phyloP scores from a whole-genome alignment of 2,888 invertebrate species.

The Lepidonotus clava region DNA sequence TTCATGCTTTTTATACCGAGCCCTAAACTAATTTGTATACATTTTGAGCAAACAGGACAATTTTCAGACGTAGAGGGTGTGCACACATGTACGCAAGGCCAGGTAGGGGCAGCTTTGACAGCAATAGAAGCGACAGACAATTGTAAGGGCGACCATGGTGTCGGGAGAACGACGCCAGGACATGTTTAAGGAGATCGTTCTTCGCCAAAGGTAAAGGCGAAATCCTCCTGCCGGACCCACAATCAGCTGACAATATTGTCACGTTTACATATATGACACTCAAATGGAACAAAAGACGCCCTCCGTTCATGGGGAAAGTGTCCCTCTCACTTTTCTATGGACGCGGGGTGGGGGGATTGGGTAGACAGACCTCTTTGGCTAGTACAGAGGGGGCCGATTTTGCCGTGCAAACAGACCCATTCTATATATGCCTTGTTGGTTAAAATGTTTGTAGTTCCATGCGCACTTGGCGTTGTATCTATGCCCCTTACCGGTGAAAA shows the following conservation, averaged over 20 bases:
- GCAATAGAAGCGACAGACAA: background rate
- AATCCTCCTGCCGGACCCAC: background rate
- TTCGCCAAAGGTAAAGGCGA: background rate
- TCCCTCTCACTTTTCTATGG: too few species aligned
- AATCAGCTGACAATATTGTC: background rate
- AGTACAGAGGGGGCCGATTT: background rate
- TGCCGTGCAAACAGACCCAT: too few species aligned
- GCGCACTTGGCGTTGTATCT: slow-evolving; percentile 1
- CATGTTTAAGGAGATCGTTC: background rate
- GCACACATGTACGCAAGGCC: too few species aligned
- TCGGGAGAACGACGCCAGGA: background rate
- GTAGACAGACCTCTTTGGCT: too few species aligned
- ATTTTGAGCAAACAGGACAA: too few species aligned
- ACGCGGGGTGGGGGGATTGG: too few species aligned
- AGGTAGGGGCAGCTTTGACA: too few species aligned
- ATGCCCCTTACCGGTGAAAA: background rate
- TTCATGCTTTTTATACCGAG: slow-evolving; percentile 22
- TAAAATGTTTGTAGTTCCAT: slow-evolving; percentile 28
- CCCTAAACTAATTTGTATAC: slow-evolving; percentile 16
- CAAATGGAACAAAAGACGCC: background rate
- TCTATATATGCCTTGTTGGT: background rate
- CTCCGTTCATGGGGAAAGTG: too few species aligned
- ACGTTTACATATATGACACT: slow-evolving; percentile 18
- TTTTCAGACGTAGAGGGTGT: too few species aligned
- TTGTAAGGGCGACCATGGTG: background rate